These are phyloP conservation scores for Telenomus remus DNA, from an alignment of 1,140 invertebrate genomes.

Conservation along the genomic window DNA sequence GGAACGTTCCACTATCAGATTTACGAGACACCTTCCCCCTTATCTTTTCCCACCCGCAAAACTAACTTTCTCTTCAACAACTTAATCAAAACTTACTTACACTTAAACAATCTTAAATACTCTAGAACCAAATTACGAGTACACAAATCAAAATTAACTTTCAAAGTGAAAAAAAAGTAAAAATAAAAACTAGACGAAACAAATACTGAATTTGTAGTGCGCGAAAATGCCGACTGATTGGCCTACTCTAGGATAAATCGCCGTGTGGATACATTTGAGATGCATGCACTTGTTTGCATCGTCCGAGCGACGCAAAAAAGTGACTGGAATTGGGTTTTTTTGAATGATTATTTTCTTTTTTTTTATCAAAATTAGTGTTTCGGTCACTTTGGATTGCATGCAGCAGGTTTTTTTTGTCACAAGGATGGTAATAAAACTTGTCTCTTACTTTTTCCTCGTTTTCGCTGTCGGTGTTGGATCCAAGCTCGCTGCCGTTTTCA, in stretches of 20 bases:
- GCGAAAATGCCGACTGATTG: constrained; percentile 11
- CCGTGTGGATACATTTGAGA: constrained; percentile 70
- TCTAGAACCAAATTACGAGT: no score
- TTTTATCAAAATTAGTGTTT: constrained; percentile 24
- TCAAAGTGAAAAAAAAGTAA: no score
- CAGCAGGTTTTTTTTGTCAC: constrained; percentile 22
- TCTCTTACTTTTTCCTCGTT: constrained; percentile 90
- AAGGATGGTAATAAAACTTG: constrained; percentile 1
- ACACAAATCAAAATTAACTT: no score
- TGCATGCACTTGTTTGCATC: constrained; percentile 56
- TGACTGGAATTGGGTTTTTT: constrained; percentile 3
- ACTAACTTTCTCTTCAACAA: no score
- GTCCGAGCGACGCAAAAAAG: constrained; percentile 54
- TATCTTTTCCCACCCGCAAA: constrained; percentile 17
- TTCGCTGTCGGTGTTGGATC: constrained; percentile 90
- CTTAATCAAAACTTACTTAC: no score
- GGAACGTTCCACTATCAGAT: constrained; percentile 75
- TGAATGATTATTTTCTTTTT: no score
- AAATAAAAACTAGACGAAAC: no score
- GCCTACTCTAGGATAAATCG: constrained; percentile 39
- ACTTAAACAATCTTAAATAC: no score
- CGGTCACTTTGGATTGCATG: constrained; percentile 41
- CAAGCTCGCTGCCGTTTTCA: constrained; percentile 83
- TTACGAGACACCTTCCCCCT: constrained; percentile 30
- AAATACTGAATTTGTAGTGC: no score